Percentiles rank a stretch among this genome's conserved stretches.
Conservation (phyloP, 2,113 vertebrate genomes). For the Toxotes chatareus region DNA sequence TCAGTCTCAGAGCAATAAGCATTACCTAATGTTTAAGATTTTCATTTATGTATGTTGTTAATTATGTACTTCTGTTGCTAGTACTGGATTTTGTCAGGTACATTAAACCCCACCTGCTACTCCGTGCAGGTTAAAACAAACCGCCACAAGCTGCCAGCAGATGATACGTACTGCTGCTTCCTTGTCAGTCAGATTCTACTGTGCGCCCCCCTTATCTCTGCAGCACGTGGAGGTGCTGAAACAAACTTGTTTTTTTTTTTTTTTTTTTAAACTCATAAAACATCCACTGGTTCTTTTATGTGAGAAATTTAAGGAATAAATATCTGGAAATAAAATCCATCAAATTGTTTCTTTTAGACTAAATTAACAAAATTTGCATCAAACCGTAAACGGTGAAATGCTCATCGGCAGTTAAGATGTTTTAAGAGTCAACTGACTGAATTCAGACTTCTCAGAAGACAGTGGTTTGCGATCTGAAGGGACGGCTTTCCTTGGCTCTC, state of each 20-base stretch:
- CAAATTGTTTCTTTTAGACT: neutral
- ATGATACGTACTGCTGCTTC: slow-evolving; percentile 32
- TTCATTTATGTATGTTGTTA: neutral
- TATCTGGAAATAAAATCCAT: neutral
- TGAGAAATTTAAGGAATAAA: neutral
- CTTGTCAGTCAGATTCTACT: neutral
- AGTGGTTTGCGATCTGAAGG: neutral
- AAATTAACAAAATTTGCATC: neutral
- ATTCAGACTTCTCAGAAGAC: neutral
- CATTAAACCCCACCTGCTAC: neutral
- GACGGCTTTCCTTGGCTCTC: neutral
- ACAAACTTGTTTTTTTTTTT: slow-evolving; percentile 13
- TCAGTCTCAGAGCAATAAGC: neutral
- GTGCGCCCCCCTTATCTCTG: neutral
- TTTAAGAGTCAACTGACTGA: neutral
- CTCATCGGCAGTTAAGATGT: neutral
- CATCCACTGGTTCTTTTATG: neutral
- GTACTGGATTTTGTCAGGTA: neutral
- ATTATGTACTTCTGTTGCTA: neutral
- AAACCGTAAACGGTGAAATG: neutral
- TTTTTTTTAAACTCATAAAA: slow-evolving; percentile 10
- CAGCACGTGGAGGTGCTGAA: slow-evolving; percentile 16
- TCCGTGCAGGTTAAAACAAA: slow-evolving; percentile 13
- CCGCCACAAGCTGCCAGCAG: slow-evolving; percentile 11
- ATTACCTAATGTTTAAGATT: neutral